Evolutionary conservation across 2,888 invertebrate species (phyloP), one percentile per base, ranked within the genome.

Genomic region (Bimastos eiseni): DNA sequence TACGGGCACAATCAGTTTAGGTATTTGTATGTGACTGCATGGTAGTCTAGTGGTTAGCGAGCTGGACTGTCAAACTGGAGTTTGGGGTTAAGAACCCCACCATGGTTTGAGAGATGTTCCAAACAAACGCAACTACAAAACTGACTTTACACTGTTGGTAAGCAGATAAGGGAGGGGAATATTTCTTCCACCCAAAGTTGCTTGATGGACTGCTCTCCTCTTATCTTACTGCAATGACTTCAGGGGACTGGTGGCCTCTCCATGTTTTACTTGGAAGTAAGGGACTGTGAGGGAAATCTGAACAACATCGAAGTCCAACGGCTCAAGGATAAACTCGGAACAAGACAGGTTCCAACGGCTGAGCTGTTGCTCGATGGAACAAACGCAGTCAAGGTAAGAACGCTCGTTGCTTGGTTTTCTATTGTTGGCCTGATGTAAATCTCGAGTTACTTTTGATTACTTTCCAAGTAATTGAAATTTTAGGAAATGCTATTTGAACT

Each of bases 311-410:
- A 92, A 83, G 91, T 96, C 90, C 94, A 96, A 90, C 94, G 95
- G 91, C 93, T 96, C 92, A 96, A 96, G 93, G 95, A 96, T 93
- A 96, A 96, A 93, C 94, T 96, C 88, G 96, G 96, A 34, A 96
- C 96, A 3, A 93, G 95, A 89, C 96, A 96, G 92, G 93, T 96
- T 86, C 96, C 96, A 8, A 96, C 96, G 1, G 96, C 96, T 13
- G 96, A 96, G 93, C 94, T 96, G 15, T 93, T 96, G 17, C 93
- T 96, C n/a, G 96, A 96, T 93, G 96, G 96, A 13, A 93, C 95
- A 15, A 92, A 93, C 13, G 96, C 96, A 15, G 93, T 93, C 83
- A 94, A 93, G 93, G 95, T 95, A 89, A 91, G 49, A 70, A 8
- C n/a, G 11, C 30, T 70, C n/a, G 11, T 8, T 70, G 30, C 70